These are phyloP conservation scores for Ochotona curzoniae DNA, from an alignment of 2,113 vertebrate species.

Conservation along the genomic window DNA sequence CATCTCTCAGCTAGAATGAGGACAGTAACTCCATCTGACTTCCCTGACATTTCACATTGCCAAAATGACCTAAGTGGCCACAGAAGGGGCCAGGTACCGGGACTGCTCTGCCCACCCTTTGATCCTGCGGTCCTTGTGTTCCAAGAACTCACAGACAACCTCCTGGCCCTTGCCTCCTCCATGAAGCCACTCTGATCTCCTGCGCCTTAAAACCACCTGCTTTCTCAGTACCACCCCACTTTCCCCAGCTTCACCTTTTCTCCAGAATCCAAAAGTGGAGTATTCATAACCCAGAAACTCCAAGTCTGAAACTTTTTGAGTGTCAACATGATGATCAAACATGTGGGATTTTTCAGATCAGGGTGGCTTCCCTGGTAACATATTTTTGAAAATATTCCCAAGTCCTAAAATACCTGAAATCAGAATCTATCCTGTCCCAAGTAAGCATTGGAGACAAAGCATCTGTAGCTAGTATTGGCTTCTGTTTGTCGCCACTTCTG, in stretches of 20 bases:
- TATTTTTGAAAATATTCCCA: no score
- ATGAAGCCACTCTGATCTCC: no score
- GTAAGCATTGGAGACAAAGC: background rate
- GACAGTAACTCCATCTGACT: background rate
- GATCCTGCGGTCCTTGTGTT: background rate
- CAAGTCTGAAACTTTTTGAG: background rate
- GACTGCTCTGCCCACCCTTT: background rate
- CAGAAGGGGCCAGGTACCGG: background rate
- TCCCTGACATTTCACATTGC: background rate
- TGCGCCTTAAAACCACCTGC: accelerated
- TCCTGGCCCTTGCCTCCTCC: background rate
- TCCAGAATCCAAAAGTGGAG: no score
- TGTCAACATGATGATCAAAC: no score
- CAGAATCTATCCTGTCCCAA: background rate
- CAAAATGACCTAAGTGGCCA: background rate
- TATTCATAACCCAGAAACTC: background rate
- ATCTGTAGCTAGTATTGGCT: background rate
- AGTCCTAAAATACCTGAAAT: background rate
- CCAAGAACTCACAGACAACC: accelerated
- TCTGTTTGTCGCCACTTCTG: background rate
- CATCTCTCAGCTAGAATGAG: background rate
- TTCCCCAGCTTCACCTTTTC: no score
- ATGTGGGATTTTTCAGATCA: background rate
- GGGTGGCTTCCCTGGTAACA: no score
- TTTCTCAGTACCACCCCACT: background rate